A percentile compares a stretch with the other conserved stretches of the same genome.
Conservation (phyloP, 2,113 vertebrate genomes). For the Puma concolor region DNA sequence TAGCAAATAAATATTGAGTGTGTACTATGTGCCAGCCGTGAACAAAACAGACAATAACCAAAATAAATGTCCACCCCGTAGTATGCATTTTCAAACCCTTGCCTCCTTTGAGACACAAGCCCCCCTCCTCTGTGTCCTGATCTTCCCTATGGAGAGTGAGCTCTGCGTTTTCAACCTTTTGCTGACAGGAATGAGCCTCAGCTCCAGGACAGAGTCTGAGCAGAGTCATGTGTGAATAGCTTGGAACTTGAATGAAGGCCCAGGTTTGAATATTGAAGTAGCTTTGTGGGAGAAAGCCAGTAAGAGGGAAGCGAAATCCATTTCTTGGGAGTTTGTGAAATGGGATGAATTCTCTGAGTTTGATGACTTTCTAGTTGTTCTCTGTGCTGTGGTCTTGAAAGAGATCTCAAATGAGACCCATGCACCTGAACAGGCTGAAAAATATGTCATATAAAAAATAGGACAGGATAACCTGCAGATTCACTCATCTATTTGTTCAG, state of each 20-base stretch:
- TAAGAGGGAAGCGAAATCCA: neutral
- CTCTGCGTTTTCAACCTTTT: neutral
- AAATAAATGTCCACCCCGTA: neutral
- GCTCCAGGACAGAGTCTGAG: neutral
- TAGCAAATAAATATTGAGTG: neutral
- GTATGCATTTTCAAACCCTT: neutral
- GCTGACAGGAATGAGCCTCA: neutral
- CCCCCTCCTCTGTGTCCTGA: neutral
- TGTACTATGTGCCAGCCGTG: neutral
- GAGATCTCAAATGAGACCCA: constrained; percentile 25
- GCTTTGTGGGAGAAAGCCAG: neutral
- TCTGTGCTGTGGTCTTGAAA: neutral
- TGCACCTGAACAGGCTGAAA: neutral
- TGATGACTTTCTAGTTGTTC: neutral
- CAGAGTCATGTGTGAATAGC: neutral
- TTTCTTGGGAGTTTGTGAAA: neutral
- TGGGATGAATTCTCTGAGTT: neutral
- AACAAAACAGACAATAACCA: neutral
- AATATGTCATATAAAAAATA: constrained; percentile 44
- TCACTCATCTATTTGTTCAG: constrained; percentile 38
- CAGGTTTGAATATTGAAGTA: neutral
- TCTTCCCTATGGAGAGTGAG: neutral
- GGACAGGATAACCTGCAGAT: neutral
- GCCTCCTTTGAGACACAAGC: neutral
- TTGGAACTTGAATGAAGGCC: neutral